Conservation (phyloP, 2,888 invertebrate species). For the Troides aeacus region DNA sequence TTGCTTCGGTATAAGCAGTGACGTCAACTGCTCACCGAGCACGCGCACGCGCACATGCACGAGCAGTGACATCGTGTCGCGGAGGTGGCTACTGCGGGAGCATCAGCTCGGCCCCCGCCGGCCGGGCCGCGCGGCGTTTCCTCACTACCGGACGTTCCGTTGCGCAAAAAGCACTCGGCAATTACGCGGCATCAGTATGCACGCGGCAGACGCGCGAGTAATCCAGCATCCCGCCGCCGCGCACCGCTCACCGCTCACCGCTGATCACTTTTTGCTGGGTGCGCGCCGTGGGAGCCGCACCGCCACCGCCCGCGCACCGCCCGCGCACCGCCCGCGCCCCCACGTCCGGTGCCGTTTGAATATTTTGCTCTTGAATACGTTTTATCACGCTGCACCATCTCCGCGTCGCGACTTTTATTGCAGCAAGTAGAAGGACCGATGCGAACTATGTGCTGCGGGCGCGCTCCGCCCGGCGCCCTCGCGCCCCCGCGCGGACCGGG, state of each 20-base stretch:
- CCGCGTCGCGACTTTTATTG: background rate
- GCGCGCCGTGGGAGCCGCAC: slow-evolving; percentile 52
- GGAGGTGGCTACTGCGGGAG: too few species aligned
- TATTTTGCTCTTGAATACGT: slow-evolving; percentile 37
- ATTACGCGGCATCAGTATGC: slow-evolving; percentile 74
- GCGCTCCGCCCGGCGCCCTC: background rate
- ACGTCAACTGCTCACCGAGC: too few species aligned
- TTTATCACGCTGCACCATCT: slow-evolving; percentile 12
- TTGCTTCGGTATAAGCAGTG: too few species aligned
- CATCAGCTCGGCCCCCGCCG: too few species aligned
- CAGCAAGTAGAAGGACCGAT: background rate
- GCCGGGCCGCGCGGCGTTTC: slow-evolving; percentile 51
- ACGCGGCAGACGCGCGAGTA: slow-evolving; percentile 52
- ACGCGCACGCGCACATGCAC: too few species aligned
- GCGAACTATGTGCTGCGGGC: background rate
- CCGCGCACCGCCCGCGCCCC: too few species aligned
- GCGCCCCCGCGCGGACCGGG: too few species aligned
- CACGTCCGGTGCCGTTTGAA: slow-evolving; percentile 33
- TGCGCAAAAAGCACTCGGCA: slow-evolving; percentile 59
- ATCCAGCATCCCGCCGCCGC: slow-evolving; percentile 37
- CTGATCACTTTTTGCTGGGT: slow-evolving; percentile 40
- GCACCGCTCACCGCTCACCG: slow-evolving; percentile 29
- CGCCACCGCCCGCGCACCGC: slow-evolving; percentile 29
- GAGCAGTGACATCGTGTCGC: too few species aligned
- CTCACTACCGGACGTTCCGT: slow-evolving; percentile 66